phyloP scores from a whole-genome alignment of 2,797 vertebrate genomes.

The Eidolon dupreanum region DNA sequence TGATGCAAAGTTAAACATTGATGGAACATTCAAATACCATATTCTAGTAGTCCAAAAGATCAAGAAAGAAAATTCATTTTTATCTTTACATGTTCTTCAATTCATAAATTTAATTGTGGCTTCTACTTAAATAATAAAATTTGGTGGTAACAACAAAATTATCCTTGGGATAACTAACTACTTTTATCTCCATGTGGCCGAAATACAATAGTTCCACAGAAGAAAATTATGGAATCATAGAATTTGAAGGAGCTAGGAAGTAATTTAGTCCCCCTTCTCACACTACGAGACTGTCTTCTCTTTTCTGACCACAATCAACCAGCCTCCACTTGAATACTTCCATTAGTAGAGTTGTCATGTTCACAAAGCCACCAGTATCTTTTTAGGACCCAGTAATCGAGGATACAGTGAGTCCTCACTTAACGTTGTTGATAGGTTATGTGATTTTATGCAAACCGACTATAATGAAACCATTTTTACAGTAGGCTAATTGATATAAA shows the following conservation, averaged over 20 bases:
- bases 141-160: not conserved
- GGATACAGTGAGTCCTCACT: not conserved
- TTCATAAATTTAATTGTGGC: not conserved
- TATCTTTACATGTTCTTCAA: not conserved
- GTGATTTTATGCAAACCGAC: not conserved
- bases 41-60: not conserved
- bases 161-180: not conserved
- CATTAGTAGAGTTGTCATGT: not conserved
- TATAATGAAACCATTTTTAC: not conserved
- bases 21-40: not conserved
- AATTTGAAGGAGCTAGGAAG: not conserved
- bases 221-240: not conserved
- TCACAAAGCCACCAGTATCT: not conserved
- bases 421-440: not conserved
- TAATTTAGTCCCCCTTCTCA: not conserved
- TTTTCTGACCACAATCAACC: not conserved
- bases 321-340: not conserved
- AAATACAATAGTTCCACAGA: not conserved
- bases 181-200: not conserved
- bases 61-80: slow-evolving; percentile 29
- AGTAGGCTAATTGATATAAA: not conserved
- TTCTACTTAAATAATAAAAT: not conserved
- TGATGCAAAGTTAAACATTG: not conserved
- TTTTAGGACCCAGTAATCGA: not conserved
- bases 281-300: not conserved